These are phyloP conservation scores for Phenganax marumi DNA, from an alignment of 92 coral and sea anemone genomes.

Conservation along the genomic window DNA sequence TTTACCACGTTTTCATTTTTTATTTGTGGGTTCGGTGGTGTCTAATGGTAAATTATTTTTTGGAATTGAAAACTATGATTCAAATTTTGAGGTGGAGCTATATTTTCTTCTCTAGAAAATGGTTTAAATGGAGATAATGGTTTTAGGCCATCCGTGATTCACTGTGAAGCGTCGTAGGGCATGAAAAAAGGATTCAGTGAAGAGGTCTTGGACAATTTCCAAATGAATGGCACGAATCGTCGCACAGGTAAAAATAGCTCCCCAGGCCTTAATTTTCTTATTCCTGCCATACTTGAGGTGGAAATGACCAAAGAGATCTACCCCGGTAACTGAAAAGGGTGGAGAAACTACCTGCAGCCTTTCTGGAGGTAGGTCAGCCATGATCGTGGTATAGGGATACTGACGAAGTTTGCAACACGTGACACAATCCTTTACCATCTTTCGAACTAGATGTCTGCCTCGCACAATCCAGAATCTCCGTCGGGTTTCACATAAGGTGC, in stretches of 20 bases:
- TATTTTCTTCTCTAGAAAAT: too few species aligned
- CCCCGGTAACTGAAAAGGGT: slow-evolving; percentile 49
- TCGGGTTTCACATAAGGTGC: slow-evolving; percentile 49
- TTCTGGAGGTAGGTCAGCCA: slow-evolving; percentile 54
- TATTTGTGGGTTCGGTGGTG: too few species aligned
- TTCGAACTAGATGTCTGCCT: slow-evolving; percentile 32
- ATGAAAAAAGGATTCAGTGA: slow-evolving; percentile 33
- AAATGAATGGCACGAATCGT: slow-evolving; percentile 45
- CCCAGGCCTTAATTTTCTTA: slow-evolving; percentile 14
- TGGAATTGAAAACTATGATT: too few species aligned
- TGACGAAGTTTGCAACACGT: slow-evolving; percentile 47
- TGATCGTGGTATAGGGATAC: slow-evolving; percentile 46
- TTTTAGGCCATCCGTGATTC: slow-evolving; percentile 39
- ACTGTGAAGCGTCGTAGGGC: slow-evolving; percentile 35
- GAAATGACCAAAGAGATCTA: slow-evolving; percentile 57
- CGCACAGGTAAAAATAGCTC: slow-evolving; percentile 38
- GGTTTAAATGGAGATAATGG: slow-evolving; percentile 39
- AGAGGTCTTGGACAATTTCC: slow-evolving; percentile 40
- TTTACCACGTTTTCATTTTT: too few species aligned
- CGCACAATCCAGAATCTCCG: slow-evolving; percentile 40
- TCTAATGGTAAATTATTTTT: too few species aligned
- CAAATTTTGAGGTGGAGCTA: too few species aligned
- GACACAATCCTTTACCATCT: too few species aligned
- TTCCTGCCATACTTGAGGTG: slow-evolving; percentile 28
- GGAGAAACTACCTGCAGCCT: slow-evolving; percentile 48